Percentiles rank a stretch among this genome's conserved stretches.
Conservation (phyloP, 2,888 invertebrate species). For the Xylocampa areola region DNA sequence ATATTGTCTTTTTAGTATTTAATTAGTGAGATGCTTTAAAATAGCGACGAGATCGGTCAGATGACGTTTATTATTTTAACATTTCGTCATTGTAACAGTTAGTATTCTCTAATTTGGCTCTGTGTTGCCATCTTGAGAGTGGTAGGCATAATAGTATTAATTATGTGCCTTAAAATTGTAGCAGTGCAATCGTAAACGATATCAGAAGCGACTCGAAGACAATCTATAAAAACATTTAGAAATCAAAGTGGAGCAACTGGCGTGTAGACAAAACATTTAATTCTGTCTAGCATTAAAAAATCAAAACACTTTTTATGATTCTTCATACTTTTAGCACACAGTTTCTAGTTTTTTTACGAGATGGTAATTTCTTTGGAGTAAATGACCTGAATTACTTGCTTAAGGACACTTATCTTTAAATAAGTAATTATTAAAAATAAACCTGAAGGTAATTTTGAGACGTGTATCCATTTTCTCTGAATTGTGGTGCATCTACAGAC, state of each 20-base stretch:
- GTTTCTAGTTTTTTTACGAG: slow-evolving; percentile 28
- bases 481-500: too few relatives aligned
- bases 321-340: slow-evolving; percentile 31
- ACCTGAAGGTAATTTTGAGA: too few relatives aligned
- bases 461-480: too few relatives aligned
- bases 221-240: slow-evolving; percentile 39
- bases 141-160: too few relatives aligned
- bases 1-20: too few relatives aligned
- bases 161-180: slow-evolving; percentile 27
- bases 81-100: too few relatives aligned
- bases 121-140: too few relatives aligned
- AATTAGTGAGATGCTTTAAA: too few relatives aligned
- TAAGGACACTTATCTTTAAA: background rate
- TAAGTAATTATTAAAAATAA: too few relatives aligned
- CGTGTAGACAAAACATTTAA: slow-evolving; percentile 63
- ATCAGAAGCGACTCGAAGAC: slow-evolving; percentile 18
- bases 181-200: slow-evolving; percentile 33
- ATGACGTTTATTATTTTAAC: too few relatives aligned
- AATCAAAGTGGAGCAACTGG: slow-evolving; percentile 54
- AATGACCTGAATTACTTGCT: slow-evolving; percentile 15
- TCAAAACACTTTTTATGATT: slow-evolving; percentile 43
- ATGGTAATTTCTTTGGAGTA: slow-evolving; percentile 27
- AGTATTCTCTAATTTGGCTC: too few relatives aligned
- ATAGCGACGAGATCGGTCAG: too few relatives aligned
- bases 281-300: slow-evolving; percentile 45